These are phyloP conservation scores for Lasioglossum lativentre DNA, from an alignment of 2,888 invertebrate genomes.

Conservation along the genomic window DNA sequence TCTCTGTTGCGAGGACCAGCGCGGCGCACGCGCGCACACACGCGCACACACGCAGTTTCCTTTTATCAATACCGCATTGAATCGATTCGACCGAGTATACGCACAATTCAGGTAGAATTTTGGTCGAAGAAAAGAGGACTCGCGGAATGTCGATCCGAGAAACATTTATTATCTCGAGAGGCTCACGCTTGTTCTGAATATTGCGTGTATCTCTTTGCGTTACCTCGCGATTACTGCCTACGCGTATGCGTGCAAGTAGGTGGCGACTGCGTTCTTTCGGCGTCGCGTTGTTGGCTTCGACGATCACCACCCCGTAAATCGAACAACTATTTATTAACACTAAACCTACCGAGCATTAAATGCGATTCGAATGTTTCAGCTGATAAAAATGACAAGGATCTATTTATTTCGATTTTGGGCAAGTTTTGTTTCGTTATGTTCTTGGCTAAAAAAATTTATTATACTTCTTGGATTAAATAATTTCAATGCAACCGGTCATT, in stretches of 20 bases:
- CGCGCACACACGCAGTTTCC: not conserved
- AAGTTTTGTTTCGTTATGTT: too few species aligned
- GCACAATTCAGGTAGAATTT: not conserved
- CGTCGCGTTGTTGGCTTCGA: not conserved
- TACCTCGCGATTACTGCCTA: not conserved
- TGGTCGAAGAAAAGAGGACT: not conserved
- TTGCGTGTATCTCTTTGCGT: not conserved
- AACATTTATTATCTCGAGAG: not conserved
- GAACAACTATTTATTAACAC: not conserved
- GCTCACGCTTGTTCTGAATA: not conserved
- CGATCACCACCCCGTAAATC: not conserved
- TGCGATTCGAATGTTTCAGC: too few species aligned
- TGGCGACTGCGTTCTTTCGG: not conserved
- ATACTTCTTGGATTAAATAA: too few species aligned
- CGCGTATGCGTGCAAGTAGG: not conserved
- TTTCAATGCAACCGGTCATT: too few species aligned
- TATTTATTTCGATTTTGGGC: too few species aligned
- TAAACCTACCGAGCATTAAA: too few species aligned
- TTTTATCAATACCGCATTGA: constrained; percentile 16
- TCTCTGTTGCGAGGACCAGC: not conserved
- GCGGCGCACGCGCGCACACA: not conserved
- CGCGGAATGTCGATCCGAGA: not conserved
- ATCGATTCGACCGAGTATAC: not conserved
- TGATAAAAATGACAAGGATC: too few species aligned
- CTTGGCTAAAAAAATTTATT: too few species aligned